Conservation (phyloP, 2,888 invertebrate genomes). For the Eudasyphora cyanicolor region DNA sequence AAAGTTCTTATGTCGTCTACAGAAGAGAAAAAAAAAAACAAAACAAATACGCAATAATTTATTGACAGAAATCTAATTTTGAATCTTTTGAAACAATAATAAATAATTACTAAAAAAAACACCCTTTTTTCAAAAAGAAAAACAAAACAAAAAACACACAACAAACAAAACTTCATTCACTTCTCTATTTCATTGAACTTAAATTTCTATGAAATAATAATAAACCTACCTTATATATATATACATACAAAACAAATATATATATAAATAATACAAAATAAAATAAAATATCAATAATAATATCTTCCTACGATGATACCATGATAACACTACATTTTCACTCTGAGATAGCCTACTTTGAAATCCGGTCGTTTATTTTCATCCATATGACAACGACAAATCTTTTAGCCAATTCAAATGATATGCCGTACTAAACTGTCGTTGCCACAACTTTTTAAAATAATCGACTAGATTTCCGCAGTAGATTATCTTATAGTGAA, state of each 20-base stretch:
- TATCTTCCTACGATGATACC: conserved; percentile 63
- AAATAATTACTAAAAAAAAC: conserved; percentile 36
- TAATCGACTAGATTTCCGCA: too few relatives aligned
- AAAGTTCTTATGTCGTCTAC: neutral
- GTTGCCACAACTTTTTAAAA: too few relatives aligned
- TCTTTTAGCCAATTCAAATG: too few relatives aligned
- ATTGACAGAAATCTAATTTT: neutral
- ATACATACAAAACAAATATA: neutral
- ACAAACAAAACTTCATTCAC: conserved; percentile 21
- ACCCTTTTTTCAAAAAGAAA: conserved; percentile 33
- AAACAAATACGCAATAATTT: too few relatives aligned
- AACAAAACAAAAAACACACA: too few relatives aligned
- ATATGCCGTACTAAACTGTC: too few relatives aligned
- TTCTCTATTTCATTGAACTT: conserved; percentile 59
- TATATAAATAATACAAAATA: conserved; percentile 31
- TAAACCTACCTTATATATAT: conserved; percentile 26
- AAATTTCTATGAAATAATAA: conserved; percentile 61
- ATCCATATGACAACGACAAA: too few relatives aligned
- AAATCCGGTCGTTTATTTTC: too few relatives aligned
- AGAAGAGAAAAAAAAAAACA: neutral
- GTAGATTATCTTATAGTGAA: too few relatives aligned
- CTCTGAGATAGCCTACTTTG: too few relatives aligned
- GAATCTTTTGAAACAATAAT: conserved; percentile 4
- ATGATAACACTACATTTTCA: too few relatives aligned
- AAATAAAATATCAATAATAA: conserved; percentile 34